Evolutionary conservation across 2,888 invertebrate genomes (phyloP), one percentile per base, ranked within the genome.

Genomic region (Drosophila nigricruria): DNA sequence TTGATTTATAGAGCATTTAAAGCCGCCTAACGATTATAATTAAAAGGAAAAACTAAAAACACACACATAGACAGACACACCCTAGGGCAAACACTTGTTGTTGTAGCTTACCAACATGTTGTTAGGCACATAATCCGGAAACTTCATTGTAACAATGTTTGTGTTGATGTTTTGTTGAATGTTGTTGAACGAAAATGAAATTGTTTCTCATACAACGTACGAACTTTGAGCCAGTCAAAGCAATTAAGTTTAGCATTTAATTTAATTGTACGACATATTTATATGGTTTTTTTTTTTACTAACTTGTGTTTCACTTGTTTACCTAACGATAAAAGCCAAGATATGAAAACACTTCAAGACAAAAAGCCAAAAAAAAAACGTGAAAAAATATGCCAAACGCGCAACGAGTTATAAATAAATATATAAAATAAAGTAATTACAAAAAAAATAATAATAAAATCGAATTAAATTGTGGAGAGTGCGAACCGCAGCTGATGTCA

Each of bases 71-170:
- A 20, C 25, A 38, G 32, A 61, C 43, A 34, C n/a, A 23, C 38
- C 23, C 36, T 67, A 30, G 43, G 38, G 45, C 25, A 10, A 57
- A 45, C 45, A 62, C 56, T 68, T 56, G 34, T 47, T 45, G 61
- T 52, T 57, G 49, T 52, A 57, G 62, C 86, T 87, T 90, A 91
- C 92, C 92, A 92, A 76, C 85, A 92, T 91, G 79, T 92, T 92
- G 82, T 92, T 92, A 54, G 91, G 92, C 65, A 92, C 77, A 85
- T 92, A 92, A 81, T 92, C 92, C 80, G 92, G 92, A 86, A 92
- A 92, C 83, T 92, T 92, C 92, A 92, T 80, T 64, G 53, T 69
- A 25, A 12, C 27, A 18, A 36, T 71, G 47, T 42, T 54, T 27
- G 32, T 52, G 60, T 59, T 47, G 53, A 16, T 57, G 38, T 60